These are phyloP conservation scores for Palythoa heliodiscus DNA, from an alignment of 92 coral and sea anemone genomes.

Conservation along the genomic window DNA sequence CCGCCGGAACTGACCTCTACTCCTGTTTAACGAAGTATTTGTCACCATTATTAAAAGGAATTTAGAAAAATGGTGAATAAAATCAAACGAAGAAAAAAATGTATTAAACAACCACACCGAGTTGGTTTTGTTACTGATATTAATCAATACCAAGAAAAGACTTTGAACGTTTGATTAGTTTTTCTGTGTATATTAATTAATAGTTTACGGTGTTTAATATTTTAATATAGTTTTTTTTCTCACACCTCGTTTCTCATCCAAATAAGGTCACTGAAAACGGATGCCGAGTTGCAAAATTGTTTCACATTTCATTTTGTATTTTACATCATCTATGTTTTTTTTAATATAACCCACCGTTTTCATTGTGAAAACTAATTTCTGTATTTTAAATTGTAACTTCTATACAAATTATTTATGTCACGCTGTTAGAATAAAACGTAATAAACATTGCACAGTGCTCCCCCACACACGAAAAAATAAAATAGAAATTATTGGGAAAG, in stretches of 20 bases:
- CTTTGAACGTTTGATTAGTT: not conserved
- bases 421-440: too few species aligned
- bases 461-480: too few species aligned
- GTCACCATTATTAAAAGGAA: conserved; percentile 11
- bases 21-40: not conserved
- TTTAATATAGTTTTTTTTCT: not conserved
- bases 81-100: not conserved
- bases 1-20: not conserved
- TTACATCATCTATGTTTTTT: too few species aligned
- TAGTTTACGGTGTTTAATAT: not conserved
- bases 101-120: not conserved
- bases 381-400: too few species aligned
- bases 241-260: not conserved
- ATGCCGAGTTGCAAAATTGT: too few species aligned
- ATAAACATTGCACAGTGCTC: too few species aligned
- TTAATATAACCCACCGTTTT: too few species aligned
- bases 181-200: not conserved
- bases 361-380: too few species aligned
- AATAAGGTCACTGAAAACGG: too few species aligned
- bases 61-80: not conserved
- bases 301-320: too few species aligned
- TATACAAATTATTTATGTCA: too few species aligned
- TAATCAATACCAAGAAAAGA: not conserved
- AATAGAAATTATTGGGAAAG: too few species aligned
- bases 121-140: not conserved